Evolutionary conservation across 2,113 vertebrate species (phyloP), one percentile per base, ranked within the genome.

Genomic region (Otus sunia): DNA sequence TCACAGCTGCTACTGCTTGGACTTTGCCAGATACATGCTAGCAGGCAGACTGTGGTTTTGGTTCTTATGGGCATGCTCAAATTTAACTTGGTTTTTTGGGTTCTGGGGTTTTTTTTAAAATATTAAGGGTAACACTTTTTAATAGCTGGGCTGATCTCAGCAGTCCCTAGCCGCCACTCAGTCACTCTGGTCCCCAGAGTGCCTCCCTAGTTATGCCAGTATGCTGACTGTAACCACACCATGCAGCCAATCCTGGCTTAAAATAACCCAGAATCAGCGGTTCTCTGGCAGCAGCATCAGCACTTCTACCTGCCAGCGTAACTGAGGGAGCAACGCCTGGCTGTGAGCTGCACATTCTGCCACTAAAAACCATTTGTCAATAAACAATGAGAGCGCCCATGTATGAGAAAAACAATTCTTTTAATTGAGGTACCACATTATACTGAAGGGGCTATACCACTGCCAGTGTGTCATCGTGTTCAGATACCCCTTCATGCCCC

Each of bases 241-340:
- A 15, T 43, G 30, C 77, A 96, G 58, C 52, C 90, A 87, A 72
- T 52, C 52, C 87, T 76, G 58, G 77, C 92, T 96, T 90, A 85
- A 88, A 90, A 90, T 49, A 91, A 64, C 36, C 69, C 77, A 72
- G 74, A 82, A 72, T 91, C 96, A 96, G 96, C 96, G 96, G 81
- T 41, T 75, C 69, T 60, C 74, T 21, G 55, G 60, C 90, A 90
- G 92, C 87, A 94, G 77, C 90, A 94, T 78, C 95, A 96, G 93
- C 96, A 85, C 36, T 94, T 79, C 56, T 27, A 91, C 93, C 94
- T 95, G 91, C 80, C 93, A 87, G 66, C 1, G 0, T 15, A 67
- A 64, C 64, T 4, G 52, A 52, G 84, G 66, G 39, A 72, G 80
- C 55, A 41, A 27, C 0, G 83, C 49, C 63, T 39, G 56, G 26